These are phyloP conservation scores for Ethmia dodecea DNA, from an alignment of 2,888 invertebrate species.

Conservation along the genomic window DNA sequence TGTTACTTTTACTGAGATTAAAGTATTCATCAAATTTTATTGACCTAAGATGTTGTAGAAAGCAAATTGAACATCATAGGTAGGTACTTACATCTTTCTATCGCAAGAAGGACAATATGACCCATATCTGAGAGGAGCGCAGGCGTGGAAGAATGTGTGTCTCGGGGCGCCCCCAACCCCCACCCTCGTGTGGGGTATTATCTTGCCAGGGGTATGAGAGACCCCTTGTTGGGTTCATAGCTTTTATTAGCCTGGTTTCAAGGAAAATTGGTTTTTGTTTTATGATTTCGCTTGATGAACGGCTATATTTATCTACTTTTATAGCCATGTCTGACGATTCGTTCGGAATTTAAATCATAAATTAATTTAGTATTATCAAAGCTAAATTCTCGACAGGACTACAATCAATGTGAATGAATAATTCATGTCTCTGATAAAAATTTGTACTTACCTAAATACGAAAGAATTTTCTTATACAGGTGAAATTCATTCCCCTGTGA, in stretches of 20 bases:
- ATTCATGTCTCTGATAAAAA: too few species aligned
- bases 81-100: constrained; percentile 20
- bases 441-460: too few species aligned
- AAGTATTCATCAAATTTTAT: too few species aligned
- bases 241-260: constrained; percentile 40
- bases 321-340: neutral
- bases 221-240: constrained; percentile 23
- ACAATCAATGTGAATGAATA: too few species aligned
- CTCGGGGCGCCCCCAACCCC: constrained; percentile 38
- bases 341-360: neutral
- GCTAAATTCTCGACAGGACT: too few species aligned
- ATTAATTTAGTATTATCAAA: too few species aligned
- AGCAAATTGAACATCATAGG: too few species aligned
- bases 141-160: constrained; percentile 65
- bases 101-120: constrained; percentile 51
- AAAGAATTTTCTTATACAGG: too few species aligned
- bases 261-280: constrained; percentile 42
- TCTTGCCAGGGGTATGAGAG: constrained; percentile 30
- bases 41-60: too few species aligned
- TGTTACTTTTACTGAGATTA: too few species aligned
- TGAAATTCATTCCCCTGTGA: constrained; percentile 16
- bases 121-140: constrained; percentile 55
- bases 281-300: constrained; percentile 10
- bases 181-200: constrained; percentile 37
- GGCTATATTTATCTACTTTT: constrained; percentile 7